These are phyloP conservation scores for Alloplasta piceator DNA, from an alignment of 2,888 invertebrate genomes.

Conservation along the genomic window DNA sequence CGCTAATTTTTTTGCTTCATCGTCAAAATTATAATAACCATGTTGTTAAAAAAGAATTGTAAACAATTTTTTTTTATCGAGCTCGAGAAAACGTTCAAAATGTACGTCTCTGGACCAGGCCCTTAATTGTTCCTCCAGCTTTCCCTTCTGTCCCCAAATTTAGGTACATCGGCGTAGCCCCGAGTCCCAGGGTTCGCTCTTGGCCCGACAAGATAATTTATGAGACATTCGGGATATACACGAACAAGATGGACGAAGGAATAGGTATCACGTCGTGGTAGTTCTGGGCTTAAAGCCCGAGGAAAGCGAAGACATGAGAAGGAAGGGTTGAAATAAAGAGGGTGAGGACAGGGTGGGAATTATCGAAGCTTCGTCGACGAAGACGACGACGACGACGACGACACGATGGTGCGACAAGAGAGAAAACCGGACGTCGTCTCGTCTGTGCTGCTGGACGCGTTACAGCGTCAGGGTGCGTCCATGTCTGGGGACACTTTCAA, in stretches of 20 bases:
- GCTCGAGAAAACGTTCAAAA: too few species aligned
- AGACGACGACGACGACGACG: constrained; percentile 18
- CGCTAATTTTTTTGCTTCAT: too few species aligned
- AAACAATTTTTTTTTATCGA: too few species aligned
- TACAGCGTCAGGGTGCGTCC: constrained; percentile 16
- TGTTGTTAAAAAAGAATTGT: too few species aligned
- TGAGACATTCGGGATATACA: constrained; percentile 28
- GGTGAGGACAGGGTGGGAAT: constrained; percentile 52
- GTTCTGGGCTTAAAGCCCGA: constrained; percentile 23
- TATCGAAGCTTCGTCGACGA: constrained; percentile 47
- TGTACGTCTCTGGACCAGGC: too few species aligned
- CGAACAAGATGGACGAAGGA: constrained; percentile 25
- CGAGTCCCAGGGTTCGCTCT: constrained; percentile 26
- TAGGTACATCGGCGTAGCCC: too few species aligned
- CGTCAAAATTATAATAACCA: too few species aligned
- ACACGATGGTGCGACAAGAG: constrained; percentile 32
- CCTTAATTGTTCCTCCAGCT: too few species aligned
- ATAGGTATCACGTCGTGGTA: constrained; percentile 33
- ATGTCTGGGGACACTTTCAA: constrained; percentile 8
- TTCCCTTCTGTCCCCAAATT: too few species aligned
- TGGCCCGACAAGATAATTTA: constrained; percentile 49
- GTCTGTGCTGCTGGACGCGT: constrained; percentile 24
- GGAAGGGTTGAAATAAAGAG: constrained; percentile 26
- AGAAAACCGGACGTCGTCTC: constrained; percentile 19
- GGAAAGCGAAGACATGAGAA: constrained; percentile 20